Evolutionary conservation across 1,140 invertebrate species (phyloP).

Genomic region (Aphis gossypii): DNA sequence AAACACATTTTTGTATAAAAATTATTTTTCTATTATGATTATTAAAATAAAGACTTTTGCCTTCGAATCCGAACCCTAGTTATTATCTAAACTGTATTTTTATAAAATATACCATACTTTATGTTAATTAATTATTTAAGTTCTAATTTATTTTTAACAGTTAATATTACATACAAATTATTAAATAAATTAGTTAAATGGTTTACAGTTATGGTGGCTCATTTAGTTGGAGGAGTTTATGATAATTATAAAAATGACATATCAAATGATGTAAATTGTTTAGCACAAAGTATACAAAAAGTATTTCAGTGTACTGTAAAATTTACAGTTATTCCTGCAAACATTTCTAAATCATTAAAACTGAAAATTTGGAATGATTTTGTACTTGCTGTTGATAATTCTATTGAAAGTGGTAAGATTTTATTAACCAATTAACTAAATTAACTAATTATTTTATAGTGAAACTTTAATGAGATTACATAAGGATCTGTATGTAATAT

Average conservation of each 20-base stretch:
- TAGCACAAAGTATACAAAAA: slow-evolving; percentile 73
- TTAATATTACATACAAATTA: neutral
- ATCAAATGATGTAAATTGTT: slow-evolving; percentile 65
- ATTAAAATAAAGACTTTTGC: no score
- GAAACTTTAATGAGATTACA: neutral
- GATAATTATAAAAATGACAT: slow-evolving; percentile 63
- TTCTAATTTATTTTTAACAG: neutral
- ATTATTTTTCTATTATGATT: no score
- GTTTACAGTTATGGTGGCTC: slow-evolving; percentile 72
- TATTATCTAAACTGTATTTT: neutral
- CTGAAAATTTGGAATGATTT: slow-evolving; percentile 79
- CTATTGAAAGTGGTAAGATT: slow-evolving; percentile 66
- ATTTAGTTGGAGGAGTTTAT: slow-evolving; percentile 72
- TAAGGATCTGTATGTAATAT: neutral
- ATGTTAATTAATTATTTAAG: neutral
- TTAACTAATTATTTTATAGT: neutral
- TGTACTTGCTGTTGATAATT: slow-evolving; percentile 71
- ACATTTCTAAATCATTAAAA: slow-evolving; percentile 70
- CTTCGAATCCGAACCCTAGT: no score
- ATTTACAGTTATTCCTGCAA: slow-evolving; percentile 74
- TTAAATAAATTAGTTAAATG: neutral
- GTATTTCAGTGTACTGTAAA: slow-evolving; percentile 78
- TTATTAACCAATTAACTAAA: neutral
- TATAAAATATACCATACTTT: neutral
- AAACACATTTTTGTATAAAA: no score